phyloP scores from a whole-genome alignment of 1,140 invertebrate genomes.

The Hesperophylax magnus region DNA sequence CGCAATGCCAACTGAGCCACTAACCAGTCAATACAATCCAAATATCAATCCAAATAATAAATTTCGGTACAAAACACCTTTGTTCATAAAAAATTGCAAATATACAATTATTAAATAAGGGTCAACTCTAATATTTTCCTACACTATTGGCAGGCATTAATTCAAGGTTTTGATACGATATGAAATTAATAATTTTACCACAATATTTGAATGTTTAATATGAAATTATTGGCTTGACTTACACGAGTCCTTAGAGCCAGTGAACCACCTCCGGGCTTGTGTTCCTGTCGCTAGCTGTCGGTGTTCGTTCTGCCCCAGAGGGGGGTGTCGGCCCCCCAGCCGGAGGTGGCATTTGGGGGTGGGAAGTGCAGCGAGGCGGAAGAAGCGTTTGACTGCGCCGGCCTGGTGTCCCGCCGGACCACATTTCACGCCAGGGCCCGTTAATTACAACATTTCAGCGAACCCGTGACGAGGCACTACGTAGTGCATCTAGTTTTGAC shows the following conservation, averaged over 20 bases:
- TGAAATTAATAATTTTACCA: neutral
- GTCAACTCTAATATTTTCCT: too few species aligned
- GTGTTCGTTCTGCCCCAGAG: neutral
- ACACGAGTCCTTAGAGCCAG: too few species aligned
- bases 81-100: too few species aligned
- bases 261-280: too few species aligned
- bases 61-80: too few species aligned
- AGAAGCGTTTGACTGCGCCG: constrained; percentile 24
- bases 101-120: too few species aligned
- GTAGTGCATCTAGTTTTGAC: neutral
- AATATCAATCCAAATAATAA: too few species aligned
- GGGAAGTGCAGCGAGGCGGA: neutral
- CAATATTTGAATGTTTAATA: neutral
- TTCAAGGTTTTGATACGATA: too few species aligned
- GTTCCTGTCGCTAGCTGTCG: neutral
- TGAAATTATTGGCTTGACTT: neutral
- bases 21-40: too few species aligned
- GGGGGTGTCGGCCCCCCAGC: neutral
- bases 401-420: constrained; percentile 7
- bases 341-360: neutral
- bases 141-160: too few species aligned
- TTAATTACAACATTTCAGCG: constrained; percentile 34
- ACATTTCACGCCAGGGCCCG: constrained; percentile 8
- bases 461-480: neutral
- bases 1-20: too few species aligned